A percentile compares a stretch with the other conserved stretches of the same genome.
These are phyloP conservation scores for Drosophila siamana DNA, from an alignment of 2,888 invertebrate genomes.

Conservation along the genomic window DNA sequence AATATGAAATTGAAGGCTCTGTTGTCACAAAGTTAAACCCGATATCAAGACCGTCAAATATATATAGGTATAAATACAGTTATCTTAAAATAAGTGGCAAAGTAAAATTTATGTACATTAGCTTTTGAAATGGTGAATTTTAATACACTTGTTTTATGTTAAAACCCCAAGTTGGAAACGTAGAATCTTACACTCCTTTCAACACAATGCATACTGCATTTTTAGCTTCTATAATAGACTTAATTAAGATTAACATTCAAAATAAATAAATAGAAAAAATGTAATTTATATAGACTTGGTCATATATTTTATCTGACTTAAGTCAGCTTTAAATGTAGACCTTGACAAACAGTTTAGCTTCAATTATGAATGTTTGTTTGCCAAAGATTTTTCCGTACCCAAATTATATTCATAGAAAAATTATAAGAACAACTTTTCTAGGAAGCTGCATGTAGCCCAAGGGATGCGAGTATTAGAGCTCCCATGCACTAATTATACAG, in stretches of 20 bases:
- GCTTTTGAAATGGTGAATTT: neutral
- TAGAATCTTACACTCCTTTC: too few relatives aligned
- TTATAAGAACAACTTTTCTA: neutral
- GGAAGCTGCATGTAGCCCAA: neutral
- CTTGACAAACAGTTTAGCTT: neutral
- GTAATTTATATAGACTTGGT: too few relatives aligned
- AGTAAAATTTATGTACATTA: neutral
- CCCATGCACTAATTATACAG: constrained; percentile 17
- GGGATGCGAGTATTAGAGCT: constrained; percentile 1
- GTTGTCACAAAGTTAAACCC: neutral
- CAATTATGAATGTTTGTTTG: neutral
- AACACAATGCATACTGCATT: too few relatives aligned
- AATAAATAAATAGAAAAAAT: too few relatives aligned
- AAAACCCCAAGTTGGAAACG: too few relatives aligned
- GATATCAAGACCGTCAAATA: neutral
- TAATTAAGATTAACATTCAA: too few relatives aligned
- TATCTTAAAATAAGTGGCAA: neutral
- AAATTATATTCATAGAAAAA: neutral
- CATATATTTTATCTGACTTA: neutral
- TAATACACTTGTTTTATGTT: too few relatives aligned
- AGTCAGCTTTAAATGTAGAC: neutral
- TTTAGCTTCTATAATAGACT: too few relatives aligned
- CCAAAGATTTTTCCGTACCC: neutral
- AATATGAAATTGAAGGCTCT: neutral
- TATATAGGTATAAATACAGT: neutral